phyloP scores from a whole-genome alignment of 2,113 vertebrate genomes.

The Beaufortia kweichowensis region DNA sequence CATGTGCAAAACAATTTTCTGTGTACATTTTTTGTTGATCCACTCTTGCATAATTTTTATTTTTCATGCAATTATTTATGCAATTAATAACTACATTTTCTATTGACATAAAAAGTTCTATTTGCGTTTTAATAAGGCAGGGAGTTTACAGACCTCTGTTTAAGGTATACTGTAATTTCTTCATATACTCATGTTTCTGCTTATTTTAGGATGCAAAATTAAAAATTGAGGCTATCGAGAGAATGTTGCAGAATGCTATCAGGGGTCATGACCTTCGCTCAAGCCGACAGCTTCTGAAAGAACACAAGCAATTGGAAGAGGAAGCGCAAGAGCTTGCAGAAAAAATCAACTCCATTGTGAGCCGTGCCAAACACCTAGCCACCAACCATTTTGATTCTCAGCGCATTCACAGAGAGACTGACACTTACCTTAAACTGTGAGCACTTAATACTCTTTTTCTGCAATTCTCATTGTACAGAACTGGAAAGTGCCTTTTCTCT shows the following conservation, averaged over 20 bases:
- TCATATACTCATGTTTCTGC: neutral
- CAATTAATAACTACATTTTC: too few relatives aligned
- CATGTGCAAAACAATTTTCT: neutral
- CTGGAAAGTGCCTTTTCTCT: neutral
- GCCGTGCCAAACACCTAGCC: slow-evolving; percentile 73
- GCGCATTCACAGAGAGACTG: slow-evolving; percentile 79
- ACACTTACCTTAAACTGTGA: slow-evolving; percentile 80
- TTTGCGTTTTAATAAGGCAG: too few relatives aligned
- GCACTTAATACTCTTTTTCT: neutral
- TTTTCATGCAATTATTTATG: too few relatives aligned
- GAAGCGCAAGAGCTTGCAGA: slow-evolving; percentile 79
- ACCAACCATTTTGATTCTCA: slow-evolving; percentile 83
- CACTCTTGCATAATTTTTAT: too few relatives aligned
- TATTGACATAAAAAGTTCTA: too few relatives aligned
- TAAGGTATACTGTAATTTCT: neutral
- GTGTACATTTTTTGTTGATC: too few relatives aligned
- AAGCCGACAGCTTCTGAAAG: slow-evolving; percentile 78
- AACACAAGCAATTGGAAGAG: slow-evolving; percentile 80
- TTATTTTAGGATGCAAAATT: slow-evolving; percentile 77
- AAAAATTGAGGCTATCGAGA: slow-evolving; percentile 84
- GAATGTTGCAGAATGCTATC: slow-evolving; percentile 74
- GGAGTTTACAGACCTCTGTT: too few relatives aligned
- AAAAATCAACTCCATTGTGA: slow-evolving; percentile 82
- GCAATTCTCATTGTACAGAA: neutral
- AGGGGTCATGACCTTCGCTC: slow-evolving; percentile 79